Percentiles rank a stretch among this genome's conserved stretches.
These are phyloP conservation scores for Hypanus sabinus DNA, from an alignment of 2,113 vertebrate genomes.

Conservation along the genomic window DNA sequence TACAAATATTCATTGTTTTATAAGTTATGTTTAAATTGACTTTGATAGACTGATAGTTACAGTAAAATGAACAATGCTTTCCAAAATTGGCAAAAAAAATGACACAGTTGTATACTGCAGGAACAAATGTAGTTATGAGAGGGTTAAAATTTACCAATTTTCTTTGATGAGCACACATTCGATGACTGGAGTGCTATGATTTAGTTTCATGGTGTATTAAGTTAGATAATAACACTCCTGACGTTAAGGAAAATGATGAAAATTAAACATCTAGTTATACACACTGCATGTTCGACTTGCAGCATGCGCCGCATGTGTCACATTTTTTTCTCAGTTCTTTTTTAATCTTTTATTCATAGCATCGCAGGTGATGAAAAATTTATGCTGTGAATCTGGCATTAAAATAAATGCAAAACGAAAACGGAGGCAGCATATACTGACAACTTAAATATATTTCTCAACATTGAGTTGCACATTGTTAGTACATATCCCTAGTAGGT, in stretches of 20 bases:
- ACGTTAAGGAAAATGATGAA: conserved; percentile 62
- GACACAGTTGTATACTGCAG: background rate
- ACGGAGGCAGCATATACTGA: conserved; percentile 99
- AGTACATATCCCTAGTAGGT: conserved; percentile 43
- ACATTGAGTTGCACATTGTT: conserved; percentile 87
- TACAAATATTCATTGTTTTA: background rate
- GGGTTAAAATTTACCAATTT: conserved; percentile 4
- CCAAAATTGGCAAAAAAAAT: background rate
- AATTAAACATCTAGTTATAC: conserved; percentile 80
- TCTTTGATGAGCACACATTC: background rate
- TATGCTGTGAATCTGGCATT: conserved; percentile 99
- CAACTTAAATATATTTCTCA: conserved; percentile 99
- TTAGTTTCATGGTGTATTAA: conserved; percentile 63
- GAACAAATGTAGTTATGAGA: background rate
- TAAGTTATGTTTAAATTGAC: conserved; percentile 17
- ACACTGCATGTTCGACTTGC: conserved; percentile 73
- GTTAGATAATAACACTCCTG: conserved; percentile 64
- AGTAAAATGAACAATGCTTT: background rate
- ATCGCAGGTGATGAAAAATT: conserved; percentile 99
- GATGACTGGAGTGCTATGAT: conserved; percentile 54
- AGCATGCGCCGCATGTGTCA: conserved; percentile 78
- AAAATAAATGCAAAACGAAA: conserved; percentile 99
- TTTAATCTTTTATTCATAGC: conserved; percentile 99
- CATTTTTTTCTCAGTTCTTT: conserved; percentile 84
- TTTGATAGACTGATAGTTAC: background rate